Evolutionary conservation across 1,140 invertebrate genomes (phyloP).

Genomic region (Lutraria rhynchaena): DNA sequence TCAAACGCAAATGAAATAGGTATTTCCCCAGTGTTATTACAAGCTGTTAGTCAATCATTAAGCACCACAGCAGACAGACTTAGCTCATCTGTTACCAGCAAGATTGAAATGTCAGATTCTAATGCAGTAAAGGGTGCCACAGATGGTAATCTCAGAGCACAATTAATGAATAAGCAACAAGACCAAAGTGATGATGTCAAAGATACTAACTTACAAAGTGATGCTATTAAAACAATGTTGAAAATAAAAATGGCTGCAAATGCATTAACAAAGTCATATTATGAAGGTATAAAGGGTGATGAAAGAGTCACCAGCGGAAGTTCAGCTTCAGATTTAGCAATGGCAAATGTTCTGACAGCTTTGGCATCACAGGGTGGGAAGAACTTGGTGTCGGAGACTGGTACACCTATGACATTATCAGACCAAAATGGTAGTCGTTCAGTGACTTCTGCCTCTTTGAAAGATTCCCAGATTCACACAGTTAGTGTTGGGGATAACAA

Average conservation of each 20-base stretch:
- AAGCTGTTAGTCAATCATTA: conserved; percentile 79
- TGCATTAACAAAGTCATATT: conserved; percentile 18
- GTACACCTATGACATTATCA: background rate
- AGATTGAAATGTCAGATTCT: conserved; percentile 51
- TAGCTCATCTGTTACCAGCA: conserved; percentile 28
- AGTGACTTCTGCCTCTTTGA: background rate
- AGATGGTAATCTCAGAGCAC: conserved; percentile 18
- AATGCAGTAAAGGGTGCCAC: conserved; percentile 22
- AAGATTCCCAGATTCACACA: background rate
- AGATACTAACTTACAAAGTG: conserved; percentile 8
- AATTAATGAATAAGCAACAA: conserved; percentile 31
- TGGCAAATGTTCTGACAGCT: conserved; percentile 72
- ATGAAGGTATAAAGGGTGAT: conserved; percentile 1
- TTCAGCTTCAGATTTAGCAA: conserved; percentile 47
- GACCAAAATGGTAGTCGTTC: background rate
- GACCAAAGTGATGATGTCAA: background rate
- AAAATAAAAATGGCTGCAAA: conserved; percentile 44
- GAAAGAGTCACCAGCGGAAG: conserved; percentile 13
- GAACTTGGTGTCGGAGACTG: background rate
- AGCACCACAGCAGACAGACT: conserved; percentile 63
- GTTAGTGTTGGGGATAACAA: background rate
- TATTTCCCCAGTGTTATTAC: conserved; percentile 80
- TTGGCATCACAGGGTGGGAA: conserved; percentile 63
- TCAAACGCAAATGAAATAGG: conserved; percentile 72
- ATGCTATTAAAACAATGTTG: conserved; percentile 43